Conservation (phyloP, 2,113 vertebrate species). For the Engraulis encrasicolus region DNA sequence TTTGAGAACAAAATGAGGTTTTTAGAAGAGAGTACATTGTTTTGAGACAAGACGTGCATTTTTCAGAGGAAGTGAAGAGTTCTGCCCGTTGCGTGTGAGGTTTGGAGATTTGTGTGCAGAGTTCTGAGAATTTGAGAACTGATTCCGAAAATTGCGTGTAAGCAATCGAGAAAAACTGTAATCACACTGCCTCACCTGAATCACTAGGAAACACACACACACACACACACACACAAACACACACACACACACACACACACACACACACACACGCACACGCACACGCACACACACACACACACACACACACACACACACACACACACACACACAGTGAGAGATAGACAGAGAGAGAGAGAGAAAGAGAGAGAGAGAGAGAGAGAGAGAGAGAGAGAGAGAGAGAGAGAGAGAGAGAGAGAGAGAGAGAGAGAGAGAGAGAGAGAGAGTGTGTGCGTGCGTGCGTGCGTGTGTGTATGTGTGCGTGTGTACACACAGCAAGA, state of each 20-base stretch:
- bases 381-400: background rate
- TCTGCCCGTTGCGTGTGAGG: no score
- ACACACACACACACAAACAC: background rate
- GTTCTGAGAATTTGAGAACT: no score
- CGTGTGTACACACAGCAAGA: no score
- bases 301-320: background rate
- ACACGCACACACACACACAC: background rate
- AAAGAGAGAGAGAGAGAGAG: background rate
- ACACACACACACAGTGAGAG: background rate
- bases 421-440: background rate
- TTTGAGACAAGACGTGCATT: no score
- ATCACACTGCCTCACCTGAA: conserved; percentile 1
- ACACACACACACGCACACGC: background rate
- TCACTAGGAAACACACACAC: background rate
- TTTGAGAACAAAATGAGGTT: no score
- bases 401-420: background rate
- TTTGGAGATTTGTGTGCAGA: no score
- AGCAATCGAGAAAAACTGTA: no score
- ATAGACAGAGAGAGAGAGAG: background rate
- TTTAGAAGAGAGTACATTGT: no score
- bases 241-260: background rate
- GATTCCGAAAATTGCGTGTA: no score
- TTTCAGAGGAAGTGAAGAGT: no score
- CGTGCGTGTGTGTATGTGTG: no score
- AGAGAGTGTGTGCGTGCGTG: no score